phyloP scores from a whole-genome alignment of 1,140 invertebrate genomes.

The Panagrolaimus sp. region DNA sequence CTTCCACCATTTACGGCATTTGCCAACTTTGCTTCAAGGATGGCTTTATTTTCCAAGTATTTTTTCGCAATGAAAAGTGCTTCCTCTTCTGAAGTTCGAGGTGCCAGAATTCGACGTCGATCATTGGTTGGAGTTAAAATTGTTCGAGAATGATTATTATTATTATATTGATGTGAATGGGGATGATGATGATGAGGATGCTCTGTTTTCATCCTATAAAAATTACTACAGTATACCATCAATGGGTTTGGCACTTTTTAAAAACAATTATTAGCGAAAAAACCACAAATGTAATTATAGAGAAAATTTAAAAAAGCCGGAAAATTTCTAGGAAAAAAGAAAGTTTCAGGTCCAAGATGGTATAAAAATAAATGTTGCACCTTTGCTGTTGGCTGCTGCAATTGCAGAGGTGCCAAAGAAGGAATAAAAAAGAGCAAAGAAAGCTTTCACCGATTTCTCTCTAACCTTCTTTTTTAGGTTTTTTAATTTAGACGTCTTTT shows the following conservation, averaged over 20 bases:
- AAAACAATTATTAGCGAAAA: background rate
- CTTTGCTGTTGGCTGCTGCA: background rate
- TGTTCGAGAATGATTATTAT: background rate
- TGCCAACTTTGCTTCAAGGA: constrained; percentile 28
- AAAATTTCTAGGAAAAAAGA: background rate
- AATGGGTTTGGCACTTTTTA: background rate
- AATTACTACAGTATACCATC: background rate
- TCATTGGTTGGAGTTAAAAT: background rate
- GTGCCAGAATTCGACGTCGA: constrained; percentile 17
- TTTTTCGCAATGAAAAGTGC: constrained; percentile 32
- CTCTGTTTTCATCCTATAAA: constrained; percentile 7
- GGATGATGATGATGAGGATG: background rate
- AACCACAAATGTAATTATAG: background rate
- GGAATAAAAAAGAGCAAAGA: constrained; percentile 3
- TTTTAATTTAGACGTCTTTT: too few species aligned
- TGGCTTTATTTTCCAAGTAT: constrained; percentile 21
- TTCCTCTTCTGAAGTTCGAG: constrained; percentile 30
- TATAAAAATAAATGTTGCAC: too few species aligned
- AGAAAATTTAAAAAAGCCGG: background rate
- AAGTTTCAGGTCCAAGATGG: too few species aligned
- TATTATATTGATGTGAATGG: background rate
- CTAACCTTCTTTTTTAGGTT: too few species aligned
- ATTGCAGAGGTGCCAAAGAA: background rate
- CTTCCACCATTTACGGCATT: constrained; percentile 32
- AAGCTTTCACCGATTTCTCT: background rate